Evolutionary conservation across 2,797 vertebrate species (phyloP).

Genomic region (Helicolenus hilgendorfi): DNA sequence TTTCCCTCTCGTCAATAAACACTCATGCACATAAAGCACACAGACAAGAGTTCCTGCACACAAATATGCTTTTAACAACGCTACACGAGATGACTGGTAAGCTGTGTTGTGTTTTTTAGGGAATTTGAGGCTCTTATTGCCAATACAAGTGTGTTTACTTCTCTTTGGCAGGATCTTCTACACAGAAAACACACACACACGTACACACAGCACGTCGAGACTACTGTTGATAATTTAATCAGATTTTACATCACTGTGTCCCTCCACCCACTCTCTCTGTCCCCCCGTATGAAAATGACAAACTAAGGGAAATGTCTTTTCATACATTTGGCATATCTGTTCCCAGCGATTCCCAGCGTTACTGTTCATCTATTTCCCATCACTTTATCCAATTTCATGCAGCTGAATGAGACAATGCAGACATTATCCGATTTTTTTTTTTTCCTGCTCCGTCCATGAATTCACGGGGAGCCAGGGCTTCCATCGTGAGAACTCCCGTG

Average conservation of each 20-base stretch:
- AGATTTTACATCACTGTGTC: constrained; percentile 33
- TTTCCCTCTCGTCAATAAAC: neutral
- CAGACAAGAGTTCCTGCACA: neutral
- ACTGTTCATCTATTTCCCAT: constrained; percentile 61
- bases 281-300: constrained; percentile 40
- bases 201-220: neutral
- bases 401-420: constrained; percentile 55
- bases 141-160: neutral
- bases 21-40: neutral
- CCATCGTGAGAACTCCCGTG: neutral
- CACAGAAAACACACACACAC: neutral
- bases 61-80: neutral
- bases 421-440: constrained; percentile 27
- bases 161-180: neutral
- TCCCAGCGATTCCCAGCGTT: constrained; percentile 32
- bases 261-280: constrained; percentile 24
- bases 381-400: constrained; percentile 71
- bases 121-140: constrained; percentile 1
- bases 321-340: constrained; percentile 51
- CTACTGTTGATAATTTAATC: constrained; percentile 44
- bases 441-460: neutral
- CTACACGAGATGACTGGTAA: neutral
- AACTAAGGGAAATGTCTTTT: constrained; percentile 56
- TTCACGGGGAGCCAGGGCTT: constrained; percentile 1
- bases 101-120: constrained; percentile 15